phyloP scores from a whole-genome alignment of 2,888 invertebrate genomes.

The Lomographa bimaculata region DNA sequence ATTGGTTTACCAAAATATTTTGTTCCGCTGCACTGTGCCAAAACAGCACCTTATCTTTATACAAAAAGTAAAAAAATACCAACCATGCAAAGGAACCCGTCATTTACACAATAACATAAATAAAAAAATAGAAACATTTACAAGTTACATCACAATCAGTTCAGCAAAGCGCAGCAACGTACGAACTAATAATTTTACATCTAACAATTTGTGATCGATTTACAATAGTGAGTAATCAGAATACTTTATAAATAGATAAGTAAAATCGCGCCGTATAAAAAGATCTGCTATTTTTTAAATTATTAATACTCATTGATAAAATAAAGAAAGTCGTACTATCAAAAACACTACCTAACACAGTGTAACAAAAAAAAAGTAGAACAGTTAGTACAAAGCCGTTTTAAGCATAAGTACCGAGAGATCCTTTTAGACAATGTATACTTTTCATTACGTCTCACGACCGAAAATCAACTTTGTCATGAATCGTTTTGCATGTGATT shows the following conservation, averaged over 20 bases:
- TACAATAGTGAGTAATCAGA: conserved; percentile 7
- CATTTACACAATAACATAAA: too few species aligned
- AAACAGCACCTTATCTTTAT: neutral
- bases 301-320: conserved; percentile 4
- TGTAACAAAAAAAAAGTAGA: neutral
- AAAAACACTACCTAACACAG: neutral
- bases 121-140: too few species aligned
- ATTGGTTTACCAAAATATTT: too few species aligned
- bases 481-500: too few species aligned
- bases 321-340: conserved; percentile 2
- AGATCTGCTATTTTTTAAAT: neutral
- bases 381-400: neutral
- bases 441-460: too few species aligned
- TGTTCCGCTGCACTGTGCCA: neutral
- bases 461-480: too few species aligned
- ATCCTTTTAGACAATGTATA: conserved; percentile 7
- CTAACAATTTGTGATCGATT: conserved; percentile 17
- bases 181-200: conserved; percentile 6
- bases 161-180: conserved; percentile 13
- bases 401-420: conserved; percentile 14
- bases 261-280: neutral
- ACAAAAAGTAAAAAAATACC: too few species aligned
- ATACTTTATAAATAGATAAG: conserved; percentile 4
- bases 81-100: too few species aligned
- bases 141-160: conserved; percentile 5